A percentile compares a stretch with the other conserved stretches of the same genome.
These are phyloP conservation scores for Glaucomys volans DNA, from an alignment of 2,113 vertebrate species.

Conservation along the genomic window DNA sequence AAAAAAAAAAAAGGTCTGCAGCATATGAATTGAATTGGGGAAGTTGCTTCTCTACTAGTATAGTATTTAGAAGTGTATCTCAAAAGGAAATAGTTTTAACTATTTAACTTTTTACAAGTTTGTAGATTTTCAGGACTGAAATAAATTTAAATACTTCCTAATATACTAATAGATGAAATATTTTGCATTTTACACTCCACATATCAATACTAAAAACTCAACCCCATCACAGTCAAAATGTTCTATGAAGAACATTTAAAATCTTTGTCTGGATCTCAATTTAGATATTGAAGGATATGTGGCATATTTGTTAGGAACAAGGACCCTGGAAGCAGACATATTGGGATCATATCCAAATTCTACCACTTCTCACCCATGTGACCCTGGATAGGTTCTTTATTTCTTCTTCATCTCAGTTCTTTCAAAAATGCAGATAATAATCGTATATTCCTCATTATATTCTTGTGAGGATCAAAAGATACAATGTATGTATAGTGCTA, in stretches of 20 bases:
- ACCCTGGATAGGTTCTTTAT: neutral
- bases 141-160: neutral
- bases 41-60: slow-evolving; percentile 46
- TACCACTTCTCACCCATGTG: neutral
- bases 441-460: neutral
- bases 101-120: neutral
- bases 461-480: neutral
- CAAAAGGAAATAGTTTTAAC: slow-evolving; percentile 10
- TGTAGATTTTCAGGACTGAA: neutral
- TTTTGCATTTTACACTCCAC: neutral
- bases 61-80: slow-evolving; percentile 17
- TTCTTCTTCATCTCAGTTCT: neutral
- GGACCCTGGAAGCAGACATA: neutral
- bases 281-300: neutral
- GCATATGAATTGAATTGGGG: slow-evolving; percentile 44
- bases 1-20: too few species aligned
- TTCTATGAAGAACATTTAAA: slow-evolving; percentile 27
- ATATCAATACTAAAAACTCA: neutral
- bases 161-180: slow-evolving; percentile 3
- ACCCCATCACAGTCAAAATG: neutral
- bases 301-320: neutral
- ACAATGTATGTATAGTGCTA: neutral
- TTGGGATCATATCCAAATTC: neutral
- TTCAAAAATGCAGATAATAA: neutral
- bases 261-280: neutral